These are phyloP conservation scores for Gasterosteus aculeatus DNA, from an alignment of 2,113 vertebrate species.

Conservation along the genomic window DNA sequence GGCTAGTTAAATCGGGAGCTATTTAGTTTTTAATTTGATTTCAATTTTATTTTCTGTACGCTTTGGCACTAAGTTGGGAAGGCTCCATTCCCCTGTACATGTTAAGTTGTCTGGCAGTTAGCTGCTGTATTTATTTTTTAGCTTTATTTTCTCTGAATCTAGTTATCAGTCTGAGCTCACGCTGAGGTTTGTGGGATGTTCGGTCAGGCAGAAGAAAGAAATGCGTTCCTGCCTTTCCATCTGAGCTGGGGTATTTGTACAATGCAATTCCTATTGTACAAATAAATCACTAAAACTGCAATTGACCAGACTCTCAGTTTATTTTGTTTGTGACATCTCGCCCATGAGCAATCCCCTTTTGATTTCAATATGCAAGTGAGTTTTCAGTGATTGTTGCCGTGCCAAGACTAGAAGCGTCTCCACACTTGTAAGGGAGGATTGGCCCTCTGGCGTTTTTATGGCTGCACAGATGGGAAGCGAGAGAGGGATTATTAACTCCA, in stretches of 20 bases:
- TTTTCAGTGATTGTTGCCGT: constrained; percentile 25
- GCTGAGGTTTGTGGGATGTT: constrained; percentile 69
- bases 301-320: constrained; percentile 13
- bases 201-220: constrained; percentile 60
- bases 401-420: constrained; percentile 22
- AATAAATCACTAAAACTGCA: constrained; percentile 83
- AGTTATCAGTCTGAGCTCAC: constrained; percentile 49
- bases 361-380: constrained; percentile 14
- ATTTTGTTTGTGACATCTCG: neutral
- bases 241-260: constrained; percentile 73
- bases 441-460: constrained; percentile 17
- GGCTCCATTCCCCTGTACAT: constrained; percentile 46
- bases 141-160: constrained; percentile 22
- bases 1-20: constrained; percentile 47
- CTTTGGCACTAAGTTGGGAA: constrained; percentile 55
- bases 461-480: constrained; percentile 54
- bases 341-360: neutral
- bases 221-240: constrained; percentile 67
- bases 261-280: constrained; percentile 77
- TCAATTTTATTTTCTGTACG: constrained; percentile 58
- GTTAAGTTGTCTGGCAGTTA: constrained; percentile 42
- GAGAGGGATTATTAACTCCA: neutral
- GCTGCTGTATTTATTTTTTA: constrained; percentile 63
- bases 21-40: neutral
- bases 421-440: constrained; percentile 28